Percentiles rank a stretch among this genome's conserved stretches.
Conservation (phyloP, 1,140 invertebrate species). For the Drosophila nasuta region DNA sequence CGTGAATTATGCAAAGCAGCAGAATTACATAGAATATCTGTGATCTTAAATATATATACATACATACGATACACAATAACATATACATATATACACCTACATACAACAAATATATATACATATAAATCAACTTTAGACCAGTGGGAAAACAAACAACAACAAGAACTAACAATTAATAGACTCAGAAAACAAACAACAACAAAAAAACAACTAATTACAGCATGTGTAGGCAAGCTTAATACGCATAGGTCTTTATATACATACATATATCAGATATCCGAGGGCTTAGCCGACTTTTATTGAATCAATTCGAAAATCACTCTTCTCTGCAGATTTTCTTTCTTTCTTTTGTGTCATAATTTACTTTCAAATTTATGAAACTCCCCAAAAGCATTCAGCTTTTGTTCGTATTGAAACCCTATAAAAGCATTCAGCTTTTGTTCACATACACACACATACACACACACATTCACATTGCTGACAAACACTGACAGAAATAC, state of each 20-base stretch:
- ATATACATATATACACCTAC: slow-evolving; percentile 75
- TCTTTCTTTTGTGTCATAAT: background rate
- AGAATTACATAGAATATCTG: slow-evolving; percentile 85
- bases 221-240: background rate
- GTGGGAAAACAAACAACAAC: slow-evolving; percentile 26
- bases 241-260: background rate
- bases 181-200: background rate
- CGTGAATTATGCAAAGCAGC: slow-evolving; percentile 61
- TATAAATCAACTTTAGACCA: slow-evolving; percentile 45
- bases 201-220: background rate
- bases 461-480: background rate
- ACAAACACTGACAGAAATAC: background rate
- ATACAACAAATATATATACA: slow-evolving; percentile 49
- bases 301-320: background rate
- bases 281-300: background rate
- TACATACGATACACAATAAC: slow-evolving; percentile 40
- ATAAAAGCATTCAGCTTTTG: slow-evolving; percentile 1
- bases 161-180: slow-evolving; percentile 20
- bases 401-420: no score
- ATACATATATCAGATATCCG: background rate
- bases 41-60: slow-evolving; percentile 85
- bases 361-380: background rate
- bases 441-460: background rate
- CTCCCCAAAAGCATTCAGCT: no score
- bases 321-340: background rate